Evolutionary conservation across 2,113 vertebrate species (phyloP).

Genomic region (Nerophis lumbriciformis): DNA sequence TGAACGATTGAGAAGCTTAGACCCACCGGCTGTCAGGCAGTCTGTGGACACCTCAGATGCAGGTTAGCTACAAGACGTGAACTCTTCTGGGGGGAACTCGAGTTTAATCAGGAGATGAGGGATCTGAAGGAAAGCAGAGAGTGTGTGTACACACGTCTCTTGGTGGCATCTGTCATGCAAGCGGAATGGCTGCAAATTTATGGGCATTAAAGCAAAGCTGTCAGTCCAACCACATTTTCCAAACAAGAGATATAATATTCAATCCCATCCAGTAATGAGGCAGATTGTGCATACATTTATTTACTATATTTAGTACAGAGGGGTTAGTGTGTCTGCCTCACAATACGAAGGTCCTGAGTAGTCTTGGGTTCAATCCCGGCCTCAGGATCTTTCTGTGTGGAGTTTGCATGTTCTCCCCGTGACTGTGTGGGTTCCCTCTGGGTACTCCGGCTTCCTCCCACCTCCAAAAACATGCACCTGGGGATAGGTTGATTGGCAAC

Average conservation of each 20-base stretch:
- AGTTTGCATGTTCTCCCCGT: too few species aligned
- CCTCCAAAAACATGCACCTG: too few species aligned
- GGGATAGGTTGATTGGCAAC: too few species aligned
- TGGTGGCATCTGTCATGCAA: constrained; percentile 28
- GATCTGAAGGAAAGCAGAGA: constrained; percentile 11
- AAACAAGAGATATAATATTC: background rate
- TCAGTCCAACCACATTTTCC: background rate
- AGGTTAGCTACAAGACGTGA: constrained; percentile 35
- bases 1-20: constrained; percentile 17
- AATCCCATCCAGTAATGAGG: background rate
- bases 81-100: constrained; percentile 21
- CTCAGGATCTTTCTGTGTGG: too few species aligned
- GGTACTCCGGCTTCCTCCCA: too few species aligned
- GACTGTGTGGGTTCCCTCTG: too few species aligned
- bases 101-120: constrained; percentile 11
- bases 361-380: too few species aligned
- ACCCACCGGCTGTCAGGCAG: constrained; percentile 31
- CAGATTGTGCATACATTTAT: background rate
- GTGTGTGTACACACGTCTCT: constrained; percentile 17
- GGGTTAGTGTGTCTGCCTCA: too few species aligned
- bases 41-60: constrained; percentile 29
- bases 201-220: constrained; percentile 2
- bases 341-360: too few species aligned
- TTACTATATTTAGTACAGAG: background rate
- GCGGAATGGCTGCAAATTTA: constrained; percentile 14